A percentile compares a stretch with the other conserved stretches of the same genome.
Evolutionary conservation across 2,888 invertebrate genomes (phyloP).

Genomic region (Mesopsocus fuscifrons): DNA sequence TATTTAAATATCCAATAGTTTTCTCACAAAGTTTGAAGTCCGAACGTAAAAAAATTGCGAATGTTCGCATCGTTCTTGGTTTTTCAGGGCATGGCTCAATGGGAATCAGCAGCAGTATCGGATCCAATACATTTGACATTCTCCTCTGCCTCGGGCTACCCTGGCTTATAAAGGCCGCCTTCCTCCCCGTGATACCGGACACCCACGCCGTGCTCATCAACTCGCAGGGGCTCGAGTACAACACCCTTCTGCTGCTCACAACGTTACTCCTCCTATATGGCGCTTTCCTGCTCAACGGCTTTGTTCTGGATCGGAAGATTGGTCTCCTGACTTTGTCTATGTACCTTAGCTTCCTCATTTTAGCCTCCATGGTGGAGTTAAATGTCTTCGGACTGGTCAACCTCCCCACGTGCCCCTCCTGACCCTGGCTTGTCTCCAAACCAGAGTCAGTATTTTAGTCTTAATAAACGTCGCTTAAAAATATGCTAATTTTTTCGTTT

Average conservation of each 20-base stretch:
- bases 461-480: too few species aligned
- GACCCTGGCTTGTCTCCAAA: too few species aligned
- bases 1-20: too few species aligned
- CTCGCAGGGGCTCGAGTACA: conserved; percentile 4
- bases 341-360: not conserved
- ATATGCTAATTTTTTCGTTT: too few species aligned
- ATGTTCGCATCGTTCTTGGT: too few species aligned
- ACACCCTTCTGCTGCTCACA: conserved; percentile 1
- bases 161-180: conserved; percentile 48
- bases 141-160: conserved; percentile 57
- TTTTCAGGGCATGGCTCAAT: conserved; percentile 47
- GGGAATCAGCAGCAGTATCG: conserved; percentile 66
- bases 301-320: conserved; percentile 2
- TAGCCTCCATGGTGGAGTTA: conserved; percentile 3
- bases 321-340: not conserved
- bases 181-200: not conserved
- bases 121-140: conserved; percentile 67
- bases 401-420: not conserved
- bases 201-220: not conserved
- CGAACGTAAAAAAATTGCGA: too few species aligned
- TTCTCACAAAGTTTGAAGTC: too few species aligned
- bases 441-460: too few species aligned
- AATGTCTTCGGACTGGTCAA: conserved; percentile 4
- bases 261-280: not conserved
- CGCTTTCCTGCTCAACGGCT: not conserved